Base-by-base conservation (phyloP, 2,888 invertebrate genomes). In the Leptarthrus brevirostris region DNA sequence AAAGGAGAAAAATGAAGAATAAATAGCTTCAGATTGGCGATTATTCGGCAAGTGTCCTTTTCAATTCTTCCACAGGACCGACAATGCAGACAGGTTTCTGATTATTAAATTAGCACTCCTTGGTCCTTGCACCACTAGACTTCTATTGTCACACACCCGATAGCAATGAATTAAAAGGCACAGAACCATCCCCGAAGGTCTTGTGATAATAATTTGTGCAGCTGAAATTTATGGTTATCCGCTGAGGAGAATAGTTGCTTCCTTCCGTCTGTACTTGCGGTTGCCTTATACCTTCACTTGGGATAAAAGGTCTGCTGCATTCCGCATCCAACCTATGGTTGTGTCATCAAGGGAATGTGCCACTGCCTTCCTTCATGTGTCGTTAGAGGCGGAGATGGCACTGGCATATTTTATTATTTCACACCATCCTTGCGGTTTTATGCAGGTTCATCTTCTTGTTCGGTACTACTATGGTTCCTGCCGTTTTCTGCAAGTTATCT, bases 171-270 rank as follows among this genome's bases (percentile, higher is more conserved):
- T 64, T 64, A 64, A 64, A 26, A 16, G 64, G 64, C 40, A 58
- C 36, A 14, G 14, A 5, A 20, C 2, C 47, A 14, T 36, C 24
- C 24, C 24, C 20, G n/a, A 10, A 8, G 14, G 8, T 14, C 47
- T 24, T 18, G 5, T 6, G 22, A n/a, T 44, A 64, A 64, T 64
- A 64, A 47, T 64, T 64, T 64, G 44, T 64, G 64, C 22, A 12
- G 24, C 24, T 44, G 47, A 64, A 64, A 64, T 64, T 64, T 64
- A 64, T 64, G 64, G 64, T 64, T 64, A 64, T 64, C 64, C 44
- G 16, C 44, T 16, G 26, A 64, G 22, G 64, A 64, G 64, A 64
- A 64, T 64, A 26, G 64, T 47, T 44, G 64, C 64, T 64, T 64
- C 64, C 64, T 64, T 64, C 64, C 64, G 64, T 10, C 16, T 24